Conservation (phyloP, 2,113 vertebrate species). For the Chrysemys picta region DNA sequence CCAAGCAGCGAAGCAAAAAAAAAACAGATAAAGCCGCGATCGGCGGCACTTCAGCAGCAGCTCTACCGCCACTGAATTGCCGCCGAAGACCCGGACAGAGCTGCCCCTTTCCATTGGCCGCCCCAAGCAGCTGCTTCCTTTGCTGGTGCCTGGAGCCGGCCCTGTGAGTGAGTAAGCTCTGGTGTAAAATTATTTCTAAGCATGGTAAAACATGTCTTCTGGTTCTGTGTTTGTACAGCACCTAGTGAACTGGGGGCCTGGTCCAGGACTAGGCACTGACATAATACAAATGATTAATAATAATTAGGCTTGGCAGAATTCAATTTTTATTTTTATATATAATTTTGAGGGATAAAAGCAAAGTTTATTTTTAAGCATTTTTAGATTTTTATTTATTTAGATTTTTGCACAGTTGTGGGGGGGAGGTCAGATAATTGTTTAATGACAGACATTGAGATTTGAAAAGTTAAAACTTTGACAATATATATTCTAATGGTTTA, state of each 20-base stretch:
- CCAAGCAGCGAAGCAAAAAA: too few species aligned
- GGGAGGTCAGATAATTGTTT: neutral
- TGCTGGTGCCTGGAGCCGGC: too few species aligned
- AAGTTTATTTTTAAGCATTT: neutral
- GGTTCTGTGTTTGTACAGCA: neutral
- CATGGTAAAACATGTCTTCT: neutral
- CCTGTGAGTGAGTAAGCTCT: neutral
- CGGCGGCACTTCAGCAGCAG: too few species aligned
- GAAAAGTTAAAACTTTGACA: neutral
- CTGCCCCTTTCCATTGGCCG: too few species aligned
- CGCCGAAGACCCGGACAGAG: too few species aligned
- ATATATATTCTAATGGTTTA: too few species aligned
- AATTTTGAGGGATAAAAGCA: neutral
- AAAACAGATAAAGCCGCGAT: too few species aligned
- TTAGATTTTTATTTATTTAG: neutral
- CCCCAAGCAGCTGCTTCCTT: too few species aligned
- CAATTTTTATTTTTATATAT: neutral
- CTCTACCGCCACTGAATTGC: too few species aligned
- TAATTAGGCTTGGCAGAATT: neutral
- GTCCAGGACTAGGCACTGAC: neutral
- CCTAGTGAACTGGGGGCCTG: neutral
- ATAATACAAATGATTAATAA: neutral
- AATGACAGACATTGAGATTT: neutral
- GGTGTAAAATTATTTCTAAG: neutral
- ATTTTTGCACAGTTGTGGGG: neutral